Percentiles rank a stretch among this genome's conserved stretches.
Evolutionary conservation across 2,113 vertebrate species (phyloP).

Genomic region (human): GRCh38 chr21:46607001-46607500

Average conservation of each 20-base stretch:
- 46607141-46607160: neutral
- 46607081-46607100: neutral
- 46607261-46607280: neutral
- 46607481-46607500: neutral
- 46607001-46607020: too few relatives aligned
- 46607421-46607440: neutral
- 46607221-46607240: too few relatives aligned
- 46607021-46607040: neutral
- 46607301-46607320: neutral
- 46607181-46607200: neutral
- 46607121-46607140: neutral
- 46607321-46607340: neutral
- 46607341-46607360: neutral
- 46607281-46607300: neutral
- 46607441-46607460: neutral
- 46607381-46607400: neutral
- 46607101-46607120: neutral
- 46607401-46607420: neutral
- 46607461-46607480: neutral
- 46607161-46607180: neutral
- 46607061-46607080: neutral
- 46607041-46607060: too few relatives aligned
- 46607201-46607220: neutral
- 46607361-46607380: neutral
- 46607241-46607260: too few relatives aligned